Conservation (phyloP, 2,113 vertebrate species). For the Callospermophilus lateralis region DNA sequence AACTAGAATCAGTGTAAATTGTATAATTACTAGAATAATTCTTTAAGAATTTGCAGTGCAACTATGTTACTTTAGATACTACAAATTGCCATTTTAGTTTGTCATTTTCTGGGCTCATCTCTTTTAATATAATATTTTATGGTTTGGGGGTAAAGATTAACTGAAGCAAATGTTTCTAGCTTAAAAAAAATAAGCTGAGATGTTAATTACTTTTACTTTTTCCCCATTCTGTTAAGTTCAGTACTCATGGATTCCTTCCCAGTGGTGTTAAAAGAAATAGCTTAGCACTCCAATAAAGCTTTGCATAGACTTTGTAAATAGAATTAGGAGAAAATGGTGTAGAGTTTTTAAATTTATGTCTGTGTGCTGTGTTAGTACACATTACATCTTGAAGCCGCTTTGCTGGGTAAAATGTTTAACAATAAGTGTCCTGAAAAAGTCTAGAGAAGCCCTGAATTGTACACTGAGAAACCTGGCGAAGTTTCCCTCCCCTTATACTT, state of each 20-base stretch:
- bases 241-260: background rate
- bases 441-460: slow-evolving; percentile 13
- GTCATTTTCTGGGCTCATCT: background rate
- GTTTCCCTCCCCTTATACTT: background rate
- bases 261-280: background rate
- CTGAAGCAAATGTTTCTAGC: slow-evolving; percentile 51
- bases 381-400: slow-evolving; percentile 13
- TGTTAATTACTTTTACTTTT: slow-evolving; percentile 62
- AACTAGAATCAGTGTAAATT: slow-evolving; percentile 58
- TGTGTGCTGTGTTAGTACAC: background rate
- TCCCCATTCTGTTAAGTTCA: background rate
- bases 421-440: slow-evolving; percentile 38
- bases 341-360: slow-evolving; percentile 39
- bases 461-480: slow-evolving; percentile 19
- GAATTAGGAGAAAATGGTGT: slow-evolving; percentile 49
- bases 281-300: background rate
- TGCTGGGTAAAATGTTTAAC: slow-evolving; percentile 20
- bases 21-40: slow-evolving; percentile 39
- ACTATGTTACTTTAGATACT: slow-evolving; percentile 4
- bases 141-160: slow-evolving; percentile 24
- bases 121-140: slow-evolving; percentile 50
- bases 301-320: slow-evolving; percentile 29
- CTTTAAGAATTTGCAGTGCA: slow-evolving; percentile 29
- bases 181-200: background rate
- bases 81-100: slow-evolving; percentile 53